Percentiles rank a stretch among this genome's conserved stretches.
phyloP scores from a whole-genome alignment of 2,888 invertebrate genomes.

The Drosophila meridiana region DNA sequence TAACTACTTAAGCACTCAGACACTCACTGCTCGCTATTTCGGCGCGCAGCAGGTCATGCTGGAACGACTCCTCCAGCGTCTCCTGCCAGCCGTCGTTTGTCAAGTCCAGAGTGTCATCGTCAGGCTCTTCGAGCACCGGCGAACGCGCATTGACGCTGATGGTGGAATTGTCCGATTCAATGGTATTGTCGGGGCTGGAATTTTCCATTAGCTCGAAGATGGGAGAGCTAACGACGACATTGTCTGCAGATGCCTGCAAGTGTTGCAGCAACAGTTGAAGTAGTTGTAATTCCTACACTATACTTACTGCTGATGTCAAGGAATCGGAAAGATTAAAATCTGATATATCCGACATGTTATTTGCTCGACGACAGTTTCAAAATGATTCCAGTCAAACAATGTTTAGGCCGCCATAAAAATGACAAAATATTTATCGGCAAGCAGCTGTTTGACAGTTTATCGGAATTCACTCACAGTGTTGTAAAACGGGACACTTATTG shows the following conservation, averaged over 20 bases:
- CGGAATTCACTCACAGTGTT: neutral
- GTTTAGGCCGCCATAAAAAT: neutral
- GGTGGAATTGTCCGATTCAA: neutral
- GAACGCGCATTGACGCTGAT: neutral
- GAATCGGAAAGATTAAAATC: neutral
- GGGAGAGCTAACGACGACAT: fast-evolving
- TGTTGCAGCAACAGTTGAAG: neutral
- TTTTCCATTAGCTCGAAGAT: neutral
- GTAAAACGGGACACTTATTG: neutral
- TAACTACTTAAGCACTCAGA: neutral
- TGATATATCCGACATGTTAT: neutral
- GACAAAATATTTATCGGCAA: neutral
- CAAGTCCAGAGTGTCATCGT: neutral
- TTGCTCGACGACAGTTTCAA: too few relatives aligned
- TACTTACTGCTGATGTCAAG: neutral
- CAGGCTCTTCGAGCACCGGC: neutral
- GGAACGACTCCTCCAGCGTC: neutral
- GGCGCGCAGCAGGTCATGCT: neutral
- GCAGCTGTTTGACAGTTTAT: conserved; percentile 20
- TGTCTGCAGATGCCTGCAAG: neutral
- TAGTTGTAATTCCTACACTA: neutral
- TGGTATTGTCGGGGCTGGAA: neutral
- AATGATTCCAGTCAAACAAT: too few relatives aligned
- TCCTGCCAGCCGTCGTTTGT: neutral
- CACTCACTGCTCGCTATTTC: conserved; percentile 10